These are phyloP conservation scores for Leucophora obtusa DNA, from an alignment of 2,888 invertebrate species.

Conservation along the genomic window DNA sequence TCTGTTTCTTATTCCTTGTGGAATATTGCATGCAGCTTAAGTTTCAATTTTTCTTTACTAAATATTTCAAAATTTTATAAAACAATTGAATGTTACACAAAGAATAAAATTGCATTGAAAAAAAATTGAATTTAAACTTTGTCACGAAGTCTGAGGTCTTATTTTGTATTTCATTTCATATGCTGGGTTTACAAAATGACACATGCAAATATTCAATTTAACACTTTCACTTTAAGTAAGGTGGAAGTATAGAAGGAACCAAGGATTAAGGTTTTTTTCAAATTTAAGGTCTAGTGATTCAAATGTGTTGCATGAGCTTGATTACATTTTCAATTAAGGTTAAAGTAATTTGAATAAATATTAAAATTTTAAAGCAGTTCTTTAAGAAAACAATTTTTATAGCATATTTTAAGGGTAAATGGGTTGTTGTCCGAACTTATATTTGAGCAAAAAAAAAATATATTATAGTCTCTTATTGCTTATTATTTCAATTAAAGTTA, in stretches of 20 bases:
- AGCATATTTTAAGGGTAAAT: neutral
- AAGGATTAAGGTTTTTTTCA: neutral
- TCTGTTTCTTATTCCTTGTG: neutral
- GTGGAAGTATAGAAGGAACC: neutral
- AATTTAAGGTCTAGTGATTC: neutral
- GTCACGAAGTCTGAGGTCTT: conserved; percentile 36
- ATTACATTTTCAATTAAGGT: conserved; percentile 39
- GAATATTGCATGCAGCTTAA: conserved; percentile 51
- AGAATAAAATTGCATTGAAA: neutral
- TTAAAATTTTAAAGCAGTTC: neutral
- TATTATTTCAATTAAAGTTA: too few species aligned
- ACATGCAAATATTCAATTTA: conserved; percentile 50
- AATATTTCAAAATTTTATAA: conserved; percentile 6
- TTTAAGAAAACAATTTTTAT: neutral
- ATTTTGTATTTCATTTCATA: neutral
- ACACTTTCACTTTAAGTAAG: conserved; percentile 35
- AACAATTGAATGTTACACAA: conserved; percentile 35
- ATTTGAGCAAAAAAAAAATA: too few species aligned
- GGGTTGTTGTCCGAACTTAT: neutral
- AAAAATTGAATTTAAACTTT: conserved; percentile 42
- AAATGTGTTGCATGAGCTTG: neutral
- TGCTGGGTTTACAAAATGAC: conserved; percentile 36
- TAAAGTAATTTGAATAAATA: conserved; percentile 5
- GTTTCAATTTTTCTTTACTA: conserved; percentile 12
- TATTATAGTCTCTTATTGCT: too few species aligned